Evolutionary conservation across 1,140 invertebrate species (phyloP).

Genomic region (Drusus annulatus): DNA sequence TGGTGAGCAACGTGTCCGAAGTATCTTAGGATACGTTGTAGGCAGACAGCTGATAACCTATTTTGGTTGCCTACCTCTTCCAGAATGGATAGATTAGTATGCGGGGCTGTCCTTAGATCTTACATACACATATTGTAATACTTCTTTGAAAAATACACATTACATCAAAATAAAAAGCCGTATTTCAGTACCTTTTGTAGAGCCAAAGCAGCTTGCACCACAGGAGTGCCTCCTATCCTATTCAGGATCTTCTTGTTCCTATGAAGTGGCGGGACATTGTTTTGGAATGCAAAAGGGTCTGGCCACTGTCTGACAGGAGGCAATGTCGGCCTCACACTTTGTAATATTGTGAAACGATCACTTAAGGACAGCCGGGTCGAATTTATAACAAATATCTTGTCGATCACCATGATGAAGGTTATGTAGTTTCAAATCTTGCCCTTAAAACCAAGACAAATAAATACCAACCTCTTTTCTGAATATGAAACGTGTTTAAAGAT

Average conservation of each 20-base stretch:
- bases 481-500: no score
- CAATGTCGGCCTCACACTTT: slow-evolving; percentile 38
- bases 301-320: slow-evolving; percentile 27
- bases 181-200: slow-evolving; percentile 44
- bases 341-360: slow-evolving; percentile 55
- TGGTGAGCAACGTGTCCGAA: no score
- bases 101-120: no score
- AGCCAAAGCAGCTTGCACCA: slow-evolving; percentile 48
- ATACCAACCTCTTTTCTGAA: not conserved
- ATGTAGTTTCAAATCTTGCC: not conserved
- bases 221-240: slow-evolving; percentile 46
- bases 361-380: slow-evolving; percentile 50
- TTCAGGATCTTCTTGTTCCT: slow-evolving; percentile 44
- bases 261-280: slow-evolving; percentile 3
- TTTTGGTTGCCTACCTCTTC: no score
- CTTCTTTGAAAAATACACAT: no score
- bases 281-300: not conserved
- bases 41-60: no score
- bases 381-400: slow-evolving; percentile 55
- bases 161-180: no score
- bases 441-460: not conserved
- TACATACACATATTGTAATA: no score
- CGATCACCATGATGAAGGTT: slow-evolving; percentile 29
- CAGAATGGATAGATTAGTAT: no score
- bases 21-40: no score